phyloP scores from a whole-genome alignment of 2,888 invertebrate species.

The Andricus curvator region DNA sequence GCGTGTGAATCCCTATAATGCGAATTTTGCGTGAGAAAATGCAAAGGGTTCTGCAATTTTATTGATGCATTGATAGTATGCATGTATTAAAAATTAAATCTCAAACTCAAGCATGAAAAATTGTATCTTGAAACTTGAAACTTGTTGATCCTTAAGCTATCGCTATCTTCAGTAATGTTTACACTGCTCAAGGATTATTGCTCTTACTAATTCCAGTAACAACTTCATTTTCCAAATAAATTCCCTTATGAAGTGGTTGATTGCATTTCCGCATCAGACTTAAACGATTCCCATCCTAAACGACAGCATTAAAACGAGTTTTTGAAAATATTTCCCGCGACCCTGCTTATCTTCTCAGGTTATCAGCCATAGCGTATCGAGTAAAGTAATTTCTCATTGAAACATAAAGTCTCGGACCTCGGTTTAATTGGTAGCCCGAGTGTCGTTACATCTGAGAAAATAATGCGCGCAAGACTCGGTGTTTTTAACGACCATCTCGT shows the following conservation, averaged over 20 bases:
- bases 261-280: not conserved
- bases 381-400: slow-evolving; percentile 21
- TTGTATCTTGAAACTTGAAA: too few species aligned
- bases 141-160: not conserved
- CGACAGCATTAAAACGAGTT: slow-evolving; percentile 22
- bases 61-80: not conserved
- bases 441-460: slow-evolving; percentile 9
- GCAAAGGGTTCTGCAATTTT: not conserved
- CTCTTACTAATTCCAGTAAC: not conserved
- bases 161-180: not conserved
- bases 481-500: slow-evolving; percentile 23
- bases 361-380: not conserved
- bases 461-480: slow-evolving; percentile 7
- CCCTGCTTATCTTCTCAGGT: not conserved
- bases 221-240: slow-evolving; percentile 25
- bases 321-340: not conserved
- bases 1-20: slow-evolving; percentile 22
- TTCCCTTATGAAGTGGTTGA: not conserved
- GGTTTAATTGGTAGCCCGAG: slow-evolving; percentile 18
- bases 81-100: too few species aligned
- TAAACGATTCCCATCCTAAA: not conserved
- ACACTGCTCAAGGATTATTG: not conserved
- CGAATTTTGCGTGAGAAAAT: slow-evolving; percentile 37
- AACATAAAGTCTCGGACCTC: slow-evolving; percentile 3
- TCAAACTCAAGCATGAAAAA: too few species aligned